phyloP scores from a whole-genome alignment of 2,113 vertebrate species.

The Sterrhoptilus dennistouni region DNA sequence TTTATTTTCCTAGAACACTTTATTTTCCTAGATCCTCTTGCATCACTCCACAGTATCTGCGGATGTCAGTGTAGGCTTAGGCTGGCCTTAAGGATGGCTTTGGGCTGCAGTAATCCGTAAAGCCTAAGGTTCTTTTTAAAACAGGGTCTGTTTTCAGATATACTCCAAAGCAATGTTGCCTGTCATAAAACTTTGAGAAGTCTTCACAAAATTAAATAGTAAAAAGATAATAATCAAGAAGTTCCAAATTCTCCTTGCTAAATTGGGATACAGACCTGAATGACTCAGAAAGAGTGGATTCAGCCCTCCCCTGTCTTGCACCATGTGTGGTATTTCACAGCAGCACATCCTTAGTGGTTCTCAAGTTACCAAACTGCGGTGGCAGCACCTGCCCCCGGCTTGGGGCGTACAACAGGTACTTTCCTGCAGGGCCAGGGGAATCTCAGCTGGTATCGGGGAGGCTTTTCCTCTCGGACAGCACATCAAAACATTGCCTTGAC shows the following conservation, averaged over 20 bases:
- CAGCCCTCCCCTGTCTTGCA: neutral
- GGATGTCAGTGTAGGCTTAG: neutral
- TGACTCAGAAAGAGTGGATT: neutral
- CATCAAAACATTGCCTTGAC: neutral
- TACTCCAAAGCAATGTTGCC: accelerated
- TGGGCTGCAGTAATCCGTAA: neutral
- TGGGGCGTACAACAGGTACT: accelerated
- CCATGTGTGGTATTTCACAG: neutral
- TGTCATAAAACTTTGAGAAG: neutral
- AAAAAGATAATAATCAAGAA: neutral
- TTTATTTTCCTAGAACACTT: neutral
- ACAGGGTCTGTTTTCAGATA: neutral
- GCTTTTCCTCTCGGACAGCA: neutral
- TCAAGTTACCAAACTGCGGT: neutral
- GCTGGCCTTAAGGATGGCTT: neutral
- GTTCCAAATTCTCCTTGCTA: neutral
- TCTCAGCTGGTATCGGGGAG: neutral
- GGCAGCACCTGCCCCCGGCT: neutral
- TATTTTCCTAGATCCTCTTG: neutral
- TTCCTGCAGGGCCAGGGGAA: neutral
- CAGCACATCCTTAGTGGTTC: neutral
- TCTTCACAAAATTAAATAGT: neutral
- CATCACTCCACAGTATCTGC: neutral
- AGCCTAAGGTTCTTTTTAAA: neutral
- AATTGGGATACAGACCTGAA: neutral